Percentiles rank a stretch among this genome's conserved stretches.
phyloP scores from a whole-genome alignment of 1,140 invertebrate genomes.

The Hylyphantes graminicola region DNA sequence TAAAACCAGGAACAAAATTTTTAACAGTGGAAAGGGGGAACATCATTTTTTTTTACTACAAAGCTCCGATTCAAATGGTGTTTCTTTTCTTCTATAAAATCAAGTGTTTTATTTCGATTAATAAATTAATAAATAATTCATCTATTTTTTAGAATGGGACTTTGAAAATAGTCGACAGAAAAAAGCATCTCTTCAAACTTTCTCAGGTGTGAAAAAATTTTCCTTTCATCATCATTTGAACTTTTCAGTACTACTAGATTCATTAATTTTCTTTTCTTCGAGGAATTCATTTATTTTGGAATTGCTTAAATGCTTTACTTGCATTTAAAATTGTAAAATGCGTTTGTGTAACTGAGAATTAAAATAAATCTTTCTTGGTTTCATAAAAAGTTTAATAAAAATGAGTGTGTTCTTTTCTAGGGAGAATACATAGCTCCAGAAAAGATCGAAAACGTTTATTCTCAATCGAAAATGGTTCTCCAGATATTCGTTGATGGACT shows the following conservation, averaged over 20 bases:
- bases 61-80: no score
- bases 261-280: neutral
- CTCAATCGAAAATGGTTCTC: conserved; percentile 67
- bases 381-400: no score
- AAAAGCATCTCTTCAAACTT: conserved; percentile 97
- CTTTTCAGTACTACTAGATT: neutral
- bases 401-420: conserved; percentile 57
- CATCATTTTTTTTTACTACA: no score
- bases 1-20: no score
- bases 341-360: no score
- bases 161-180: conserved; percentile 94
- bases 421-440: conserved; percentile 75
- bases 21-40: no score
- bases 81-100: no score
- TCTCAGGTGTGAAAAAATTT: conserved; percentile 84
- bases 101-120: no score
- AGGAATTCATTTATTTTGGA: neutral
- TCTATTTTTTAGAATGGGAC: conserved; percentile 82
- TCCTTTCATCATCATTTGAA: neutral
- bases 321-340: no score
- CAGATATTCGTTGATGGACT: conserved; percentile 71
- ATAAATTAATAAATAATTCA: conserved; percentile 65
- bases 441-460: conserved; percentile 72
- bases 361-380: no score
- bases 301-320: no score